A percentile compares a stretch with the other conserved stretches of the same genome.
phyloP scores from a whole-genome alignment of 2,113 vertebrate genomes.

The Psittacula cyanocephala region DNA sequence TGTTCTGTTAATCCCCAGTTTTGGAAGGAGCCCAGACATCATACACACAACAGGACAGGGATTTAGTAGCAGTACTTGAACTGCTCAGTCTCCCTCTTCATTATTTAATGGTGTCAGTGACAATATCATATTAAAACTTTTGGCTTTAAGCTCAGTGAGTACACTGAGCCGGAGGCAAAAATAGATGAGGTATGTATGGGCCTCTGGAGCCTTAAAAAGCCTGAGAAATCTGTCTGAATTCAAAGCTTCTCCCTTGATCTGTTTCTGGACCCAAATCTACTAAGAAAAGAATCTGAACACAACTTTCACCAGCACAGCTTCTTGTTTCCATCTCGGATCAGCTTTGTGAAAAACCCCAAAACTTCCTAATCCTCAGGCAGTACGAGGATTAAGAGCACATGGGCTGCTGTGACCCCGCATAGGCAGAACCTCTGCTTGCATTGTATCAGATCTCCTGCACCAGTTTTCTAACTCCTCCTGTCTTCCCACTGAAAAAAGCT shows the following conservation, averaged over 20 bases:
- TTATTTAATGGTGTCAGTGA: not conserved
- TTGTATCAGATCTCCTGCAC: not conserved
- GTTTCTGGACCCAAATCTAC: not conserved
- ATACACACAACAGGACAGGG: not conserved
- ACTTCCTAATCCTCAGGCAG: not conserved
- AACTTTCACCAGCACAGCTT: not conserved
- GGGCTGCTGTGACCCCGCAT: not conserved
- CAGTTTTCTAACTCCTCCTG: not conserved
- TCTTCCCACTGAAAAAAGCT: not conserved
- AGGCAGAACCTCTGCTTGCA: not conserved
- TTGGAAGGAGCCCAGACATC: slow-evolving; percentile 26
- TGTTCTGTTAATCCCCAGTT: slow-evolving; percentile 22
- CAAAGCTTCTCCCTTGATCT: not conserved
- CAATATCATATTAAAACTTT: slow-evolving; percentile 18
- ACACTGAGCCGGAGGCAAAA: slow-evolving; percentile 1
- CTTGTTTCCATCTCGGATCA: not conserved
- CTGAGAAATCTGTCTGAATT: not conserved
- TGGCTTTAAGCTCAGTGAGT: not conserved
- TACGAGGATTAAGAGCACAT: not conserved
- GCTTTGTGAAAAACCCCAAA: not conserved
- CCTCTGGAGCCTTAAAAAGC: slow-evolving; percentile 8
- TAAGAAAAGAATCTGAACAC: not conserved
- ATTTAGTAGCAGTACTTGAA: not conserved
- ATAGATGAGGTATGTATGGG: not conserved
- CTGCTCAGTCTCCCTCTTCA: not conserved